phyloP scores from a whole-genome alignment of 2,888 invertebrate species.

The Aspidapion aeneum region DNA sequence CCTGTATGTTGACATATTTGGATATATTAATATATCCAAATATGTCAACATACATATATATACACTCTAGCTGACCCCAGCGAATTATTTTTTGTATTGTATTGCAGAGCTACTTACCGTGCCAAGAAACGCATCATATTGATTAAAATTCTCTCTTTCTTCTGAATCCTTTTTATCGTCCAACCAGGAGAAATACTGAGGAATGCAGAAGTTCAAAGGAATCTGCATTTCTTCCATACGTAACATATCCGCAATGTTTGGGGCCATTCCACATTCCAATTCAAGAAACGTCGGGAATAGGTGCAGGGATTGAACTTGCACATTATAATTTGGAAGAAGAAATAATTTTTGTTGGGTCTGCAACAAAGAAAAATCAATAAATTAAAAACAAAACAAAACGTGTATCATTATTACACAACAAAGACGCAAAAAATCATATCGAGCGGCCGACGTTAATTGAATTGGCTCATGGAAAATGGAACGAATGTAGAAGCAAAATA shows the following conservation, averaged over 20 bases:
- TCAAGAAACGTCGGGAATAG: constrained; percentile 54
- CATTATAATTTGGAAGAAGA: constrained; percentile 26
- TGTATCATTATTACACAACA: no score
- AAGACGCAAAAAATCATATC: no score
- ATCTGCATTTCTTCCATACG: constrained; percentile 21
- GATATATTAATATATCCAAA: no score
- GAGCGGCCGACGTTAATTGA: not conserved
- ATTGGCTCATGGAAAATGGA: not conserved
- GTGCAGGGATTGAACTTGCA: constrained; percentile 45
- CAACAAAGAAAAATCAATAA: constrained; percentile 20
- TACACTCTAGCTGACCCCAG: no score
- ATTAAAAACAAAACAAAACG: no score
- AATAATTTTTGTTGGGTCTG: constrained; percentile 25
- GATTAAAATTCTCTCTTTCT: not conserved
- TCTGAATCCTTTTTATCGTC: constrained; percentile 2
- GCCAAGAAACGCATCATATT: not conserved
- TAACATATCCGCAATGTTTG: constrained; percentile 34
- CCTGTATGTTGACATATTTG: no score
- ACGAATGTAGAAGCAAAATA: no score
- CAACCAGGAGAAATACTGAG: constrained; percentile 26
- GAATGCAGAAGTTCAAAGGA: constrained; percentile 30
- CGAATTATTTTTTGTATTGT: no score
- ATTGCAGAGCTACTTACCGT: not conserved
- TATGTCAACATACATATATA: no score
- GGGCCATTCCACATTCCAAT: constrained; percentile 50